A percentile compares a stretch with the other conserved stretches of the same genome.
phyloP scores from a whole-genome alignment of 1,140 invertebrate genomes.

The Zophobas atratus region DNA sequence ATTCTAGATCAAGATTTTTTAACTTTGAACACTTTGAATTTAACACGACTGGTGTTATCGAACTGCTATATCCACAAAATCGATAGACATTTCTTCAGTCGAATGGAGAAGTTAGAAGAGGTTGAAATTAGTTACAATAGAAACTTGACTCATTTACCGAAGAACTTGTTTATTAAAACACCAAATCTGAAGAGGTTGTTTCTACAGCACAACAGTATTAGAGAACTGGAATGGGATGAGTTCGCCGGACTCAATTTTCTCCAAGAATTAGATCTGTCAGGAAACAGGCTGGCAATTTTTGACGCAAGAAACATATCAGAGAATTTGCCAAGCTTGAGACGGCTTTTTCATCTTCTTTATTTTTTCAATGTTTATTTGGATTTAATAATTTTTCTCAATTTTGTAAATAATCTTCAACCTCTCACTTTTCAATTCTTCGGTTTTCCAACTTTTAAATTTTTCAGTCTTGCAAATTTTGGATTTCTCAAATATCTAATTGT shows the following conservation, averaged over 20 bases:
- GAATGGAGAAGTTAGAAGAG: background rate
- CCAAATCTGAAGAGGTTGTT: background rate
- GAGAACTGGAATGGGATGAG: background rate
- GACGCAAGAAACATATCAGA: too few species aligned
- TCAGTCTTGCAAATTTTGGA: too few species aligned
- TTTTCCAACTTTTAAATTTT: too few species aligned
- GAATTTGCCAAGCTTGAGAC: too few species aligned
- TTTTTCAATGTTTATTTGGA: too few species aligned
- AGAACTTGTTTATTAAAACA: background rate
- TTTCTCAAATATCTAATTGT: too few species aligned
- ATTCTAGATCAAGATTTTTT: background rate
- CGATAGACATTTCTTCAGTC: background rate
- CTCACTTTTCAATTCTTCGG: too few species aligned
- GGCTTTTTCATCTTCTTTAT: too few species aligned
- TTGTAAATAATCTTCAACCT: too few species aligned
- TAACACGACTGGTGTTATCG: background rate
- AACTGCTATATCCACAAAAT: background rate
- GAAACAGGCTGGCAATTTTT: background rate
- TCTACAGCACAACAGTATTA: background rate
- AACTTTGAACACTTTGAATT: background rate
- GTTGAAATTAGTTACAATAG: background rate
- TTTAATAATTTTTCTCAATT: too few species aligned
- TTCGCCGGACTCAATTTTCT: background rate
- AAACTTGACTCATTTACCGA: background rate
- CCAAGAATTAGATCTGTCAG: background rate